Base-by-base conservation (phyloP, 2,888 invertebrate species). In the Merodon equestris region DNA sequence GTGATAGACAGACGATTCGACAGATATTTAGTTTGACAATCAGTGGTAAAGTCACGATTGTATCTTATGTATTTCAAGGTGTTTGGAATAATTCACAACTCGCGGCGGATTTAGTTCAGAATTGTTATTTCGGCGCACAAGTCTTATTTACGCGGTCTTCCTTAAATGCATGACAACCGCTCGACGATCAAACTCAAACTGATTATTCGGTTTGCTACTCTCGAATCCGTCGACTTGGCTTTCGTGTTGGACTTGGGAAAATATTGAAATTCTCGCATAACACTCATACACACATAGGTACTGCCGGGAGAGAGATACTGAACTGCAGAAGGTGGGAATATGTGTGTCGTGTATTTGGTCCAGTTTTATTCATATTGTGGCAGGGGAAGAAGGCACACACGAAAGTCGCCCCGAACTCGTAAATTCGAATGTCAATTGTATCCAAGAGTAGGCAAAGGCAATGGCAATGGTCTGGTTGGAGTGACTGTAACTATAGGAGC, bases 161-260 rank as follows among this genome's bases (percentile, higher is more conserved):
- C 84, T 83, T 83, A 85, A 85, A 56, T 84, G 84, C 88, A 88
- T 89, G 86, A 86, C 87, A 85, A 86, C 87, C 86, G 86, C 87
- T 86, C 86, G 86, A 87, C 88, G 88, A 86, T 86, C 87, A 85
- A 87, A 88, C 86, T 87, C 86, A 83, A 87, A 88, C 86, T 88
- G 88, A 88, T 86, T 87, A 85, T 84, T 84, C 84, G 83, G 84
- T 84, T 86, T 85, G 84, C 84, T 85, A 83, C 84, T 84, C 83
- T 83, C 84, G 84, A 88, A 86, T 85, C 88, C 86, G 86, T 88
- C 86, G 87, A 86, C 61, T 63, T 84, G 61, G 58, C 60, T 45
- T 48, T 34, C 17, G 56, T 42, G 42, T 57, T 57, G 34, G 57
- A 57, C 42, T 51, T 42, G n/a, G 54, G 47, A 38, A 27, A 56